Evolutionary conservation across 1,140 invertebrate genomes (phyloP).

Genomic region (Psix sp.): DNA sequence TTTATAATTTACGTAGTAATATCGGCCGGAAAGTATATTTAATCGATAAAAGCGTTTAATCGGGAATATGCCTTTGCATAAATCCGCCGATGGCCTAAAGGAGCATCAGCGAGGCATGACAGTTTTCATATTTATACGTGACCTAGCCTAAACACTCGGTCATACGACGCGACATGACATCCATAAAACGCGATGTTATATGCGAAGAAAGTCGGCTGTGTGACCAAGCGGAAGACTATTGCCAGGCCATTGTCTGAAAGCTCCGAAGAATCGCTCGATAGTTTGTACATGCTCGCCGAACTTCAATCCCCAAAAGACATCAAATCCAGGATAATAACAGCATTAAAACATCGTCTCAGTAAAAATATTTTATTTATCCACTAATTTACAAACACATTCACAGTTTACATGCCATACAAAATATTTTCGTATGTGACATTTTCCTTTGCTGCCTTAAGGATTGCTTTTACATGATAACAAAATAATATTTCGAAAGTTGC

Average conservation of each 20-base stretch:
- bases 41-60: constrained; percentile 40
- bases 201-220: constrained; percentile 29
- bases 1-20: constrained; percentile 7
- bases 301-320: no score
- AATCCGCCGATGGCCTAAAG: constrained; percentile 24
- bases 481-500: no score
- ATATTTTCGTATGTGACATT: no score
- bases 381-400: no score
- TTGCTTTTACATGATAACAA: no score
- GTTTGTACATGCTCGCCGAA: background rate
- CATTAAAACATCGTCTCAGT: no score
- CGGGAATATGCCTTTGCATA: constrained; percentile 15
- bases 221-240: constrained; percentile 34
- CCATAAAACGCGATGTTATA: constrained; percentile 39
- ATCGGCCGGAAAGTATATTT: constrained; percentile 29
- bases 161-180: constrained; percentile 35
- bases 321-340: no score
- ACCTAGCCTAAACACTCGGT: constrained; percentile 37
- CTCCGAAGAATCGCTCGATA: constrained; percentile 32
- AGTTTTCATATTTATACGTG: constrained; percentile 53
- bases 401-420: no score
- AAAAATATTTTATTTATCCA: no score
- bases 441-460: no score
- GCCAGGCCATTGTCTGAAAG: constrained; percentile 23
- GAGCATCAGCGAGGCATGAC: constrained; percentile 34